Conservation (phyloP, 1,140 invertebrate species). For the Cherax destructor region DNA sequence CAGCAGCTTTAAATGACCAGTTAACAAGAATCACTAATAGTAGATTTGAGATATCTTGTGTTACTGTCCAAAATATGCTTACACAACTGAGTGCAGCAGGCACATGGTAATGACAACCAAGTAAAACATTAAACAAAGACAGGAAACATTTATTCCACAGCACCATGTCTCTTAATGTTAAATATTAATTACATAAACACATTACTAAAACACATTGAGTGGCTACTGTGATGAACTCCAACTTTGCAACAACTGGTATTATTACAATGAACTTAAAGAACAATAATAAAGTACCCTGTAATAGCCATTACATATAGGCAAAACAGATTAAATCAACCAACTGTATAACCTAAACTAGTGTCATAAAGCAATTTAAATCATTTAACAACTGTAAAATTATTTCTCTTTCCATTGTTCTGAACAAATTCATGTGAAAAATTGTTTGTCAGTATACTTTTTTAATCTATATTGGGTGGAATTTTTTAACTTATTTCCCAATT, state of each 20-base stretch:
- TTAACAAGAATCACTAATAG: not conserved
- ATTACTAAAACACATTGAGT: not conserved
- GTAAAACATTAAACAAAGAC: not conserved
- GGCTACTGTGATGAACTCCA: constrained; percentile 4
- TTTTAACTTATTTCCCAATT: no score
- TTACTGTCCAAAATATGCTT: not conserved
- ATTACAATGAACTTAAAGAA: not conserved
- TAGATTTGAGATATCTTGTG: not conserved
- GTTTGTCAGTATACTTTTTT: no score
- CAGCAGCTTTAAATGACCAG: not conserved
- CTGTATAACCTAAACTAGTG: not conserved
- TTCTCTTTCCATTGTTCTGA: no score
- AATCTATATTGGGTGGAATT: no score
- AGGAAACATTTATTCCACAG: not conserved
- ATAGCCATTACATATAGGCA: not conserved
- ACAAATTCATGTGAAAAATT: no score
- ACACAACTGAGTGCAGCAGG: not conserved
- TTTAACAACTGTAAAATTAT: not conserved
- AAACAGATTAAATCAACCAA: not conserved
- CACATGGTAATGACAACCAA: not conserved
- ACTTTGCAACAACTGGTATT: not conserved
- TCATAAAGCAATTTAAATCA: not conserved
- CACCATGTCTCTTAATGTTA: not conserved
- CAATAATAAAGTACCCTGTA: not conserved
- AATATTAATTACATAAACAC: not conserved